phyloP scores from a whole-genome alignment of 2,888 invertebrate species.

The Pyrocoelia pectoralis region DNA sequence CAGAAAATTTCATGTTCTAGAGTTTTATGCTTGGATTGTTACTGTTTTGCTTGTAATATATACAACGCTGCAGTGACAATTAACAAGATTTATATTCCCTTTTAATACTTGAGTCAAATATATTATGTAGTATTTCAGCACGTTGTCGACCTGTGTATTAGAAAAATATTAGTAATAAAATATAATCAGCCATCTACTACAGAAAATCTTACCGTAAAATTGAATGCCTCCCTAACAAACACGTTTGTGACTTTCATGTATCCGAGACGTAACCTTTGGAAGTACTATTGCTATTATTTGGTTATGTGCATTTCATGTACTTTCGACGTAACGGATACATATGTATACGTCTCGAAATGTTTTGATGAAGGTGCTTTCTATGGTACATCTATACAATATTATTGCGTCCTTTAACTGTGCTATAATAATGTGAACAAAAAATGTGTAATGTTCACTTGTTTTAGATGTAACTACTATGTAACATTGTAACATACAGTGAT shows the following conservation, averaged over 20 bases:
- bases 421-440: constrained; percentile 4
- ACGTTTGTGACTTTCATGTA: background rate
- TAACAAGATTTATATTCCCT: too few species aligned
- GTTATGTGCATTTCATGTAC: constrained; percentile 3
- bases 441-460: background rate
- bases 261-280: constrained; percentile 1
- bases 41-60: too few species aligned
- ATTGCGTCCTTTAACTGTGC: background rate
- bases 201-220: too few species aligned
- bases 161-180: too few species aligned
- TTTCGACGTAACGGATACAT: background rate
- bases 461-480: background rate
- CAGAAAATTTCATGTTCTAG: too few species aligned
- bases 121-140: too few species aligned
- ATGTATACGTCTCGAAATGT: background rate
- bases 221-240: too few species aligned
- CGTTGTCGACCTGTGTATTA: too few species aligned
- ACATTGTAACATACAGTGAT: constrained; percentile 3
- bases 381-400: constrained; percentile 1
- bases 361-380: background rate
- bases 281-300: background rate
- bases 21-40: too few species aligned
- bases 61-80: too few species aligned
- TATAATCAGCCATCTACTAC: too few species aligned
- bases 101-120: too few species aligned